A percentile compares a stretch with the other conserved stretches of the same genome.
Evolutionary conservation across 1,140 invertebrate genomes (phyloP).

Genomic region (Aricia agestis): DNA sequence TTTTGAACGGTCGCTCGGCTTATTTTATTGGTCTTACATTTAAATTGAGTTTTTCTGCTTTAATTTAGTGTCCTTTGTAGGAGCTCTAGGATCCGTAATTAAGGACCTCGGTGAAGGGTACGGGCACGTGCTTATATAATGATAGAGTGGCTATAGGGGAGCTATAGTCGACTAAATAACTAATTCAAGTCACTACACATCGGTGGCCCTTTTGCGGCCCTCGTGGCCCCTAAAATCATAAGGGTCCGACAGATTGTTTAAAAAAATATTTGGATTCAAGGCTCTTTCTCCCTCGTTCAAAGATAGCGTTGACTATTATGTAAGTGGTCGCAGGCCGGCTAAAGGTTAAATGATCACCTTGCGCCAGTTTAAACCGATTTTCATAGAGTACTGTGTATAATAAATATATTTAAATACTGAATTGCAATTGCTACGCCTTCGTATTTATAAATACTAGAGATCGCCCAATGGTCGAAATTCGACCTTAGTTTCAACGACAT

Average conservation of each 20-base stretch:
- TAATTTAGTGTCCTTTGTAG: not conserved
- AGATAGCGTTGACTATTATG: slow-evolving; percentile 1
- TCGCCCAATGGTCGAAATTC: too few species aligned
- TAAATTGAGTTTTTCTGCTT: not conserved
- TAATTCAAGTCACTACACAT: slow-evolving; percentile 69
- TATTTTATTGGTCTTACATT: not conserved
- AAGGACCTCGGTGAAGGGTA: slow-evolving; percentile 66
- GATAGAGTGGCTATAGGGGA: slow-evolving; percentile 69
- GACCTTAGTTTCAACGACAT: too few species aligned
- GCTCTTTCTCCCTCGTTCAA: slow-evolving; percentile 7
- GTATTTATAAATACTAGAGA: too few species aligned
- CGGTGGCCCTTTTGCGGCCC: slow-evolving; percentile 59
- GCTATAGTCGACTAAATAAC: slow-evolving; percentile 70
- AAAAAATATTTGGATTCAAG: not conserved
- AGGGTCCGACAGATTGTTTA: slow-evolving; percentile 9
- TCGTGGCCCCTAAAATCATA: slow-evolving; percentile 37
- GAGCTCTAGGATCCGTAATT: slow-evolving; percentile 37
- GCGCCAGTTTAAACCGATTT: slow-evolving; percentile 26
- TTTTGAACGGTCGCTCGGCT: not conserved
- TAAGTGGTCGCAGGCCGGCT: not conserved
- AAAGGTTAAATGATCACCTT: slow-evolving; percentile 33
- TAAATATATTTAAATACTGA: too few species aligned
- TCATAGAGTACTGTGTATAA: not conserved
- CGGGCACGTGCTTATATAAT: slow-evolving; percentile 71
- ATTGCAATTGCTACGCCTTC: too few species aligned